phyloP scores from a whole-genome alignment of 2,113 vertebrate species.

The Orthonyx spaldingii region DNA sequence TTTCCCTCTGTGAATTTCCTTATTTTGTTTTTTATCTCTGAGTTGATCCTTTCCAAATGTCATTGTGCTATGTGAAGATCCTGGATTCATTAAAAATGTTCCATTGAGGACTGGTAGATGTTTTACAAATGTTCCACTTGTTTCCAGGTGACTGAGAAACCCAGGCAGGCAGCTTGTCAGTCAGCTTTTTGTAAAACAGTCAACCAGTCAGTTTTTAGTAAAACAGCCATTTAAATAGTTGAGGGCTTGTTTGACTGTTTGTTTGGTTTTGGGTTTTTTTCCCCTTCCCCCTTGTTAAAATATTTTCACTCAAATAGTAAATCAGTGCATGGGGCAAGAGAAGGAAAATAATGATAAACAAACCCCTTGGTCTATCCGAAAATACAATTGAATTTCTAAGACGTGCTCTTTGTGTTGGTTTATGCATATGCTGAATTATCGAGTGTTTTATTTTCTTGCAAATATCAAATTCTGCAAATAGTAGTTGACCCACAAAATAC shows the following conservation, averaged over 20 bases:
- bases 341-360: not conserved
- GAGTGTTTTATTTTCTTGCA: not conserved
- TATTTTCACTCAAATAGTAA: not conserved
- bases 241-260: not conserved
- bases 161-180: not conserved
- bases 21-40: conserved; percentile 28
- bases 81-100: conserved; percentile 61
- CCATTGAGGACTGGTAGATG: conserved; percentile 26
- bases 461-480: not conserved
- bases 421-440: not conserved
- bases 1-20: conserved; percentile 12
- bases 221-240: not conserved
- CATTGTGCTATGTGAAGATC: conserved; percentile 34
- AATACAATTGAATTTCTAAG: not conserved
- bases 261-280: not conserved
- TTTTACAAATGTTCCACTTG: conserved; percentile 46
- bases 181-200: not conserved
- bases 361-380: accelerated
- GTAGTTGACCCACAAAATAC: not conserved
- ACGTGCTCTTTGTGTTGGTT: not conserved
- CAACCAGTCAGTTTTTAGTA: not conserved
- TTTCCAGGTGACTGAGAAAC: conserved; percentile 36
- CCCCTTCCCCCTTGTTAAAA: not conserved
- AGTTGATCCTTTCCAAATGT: conserved; percentile 67
- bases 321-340: not conserved